Evolutionary conservation across 2,888 invertebrate genomes (phyloP), one percentile per base, ranked within the genome.

Genomic region (Apomyelois bistriatella): DNA sequence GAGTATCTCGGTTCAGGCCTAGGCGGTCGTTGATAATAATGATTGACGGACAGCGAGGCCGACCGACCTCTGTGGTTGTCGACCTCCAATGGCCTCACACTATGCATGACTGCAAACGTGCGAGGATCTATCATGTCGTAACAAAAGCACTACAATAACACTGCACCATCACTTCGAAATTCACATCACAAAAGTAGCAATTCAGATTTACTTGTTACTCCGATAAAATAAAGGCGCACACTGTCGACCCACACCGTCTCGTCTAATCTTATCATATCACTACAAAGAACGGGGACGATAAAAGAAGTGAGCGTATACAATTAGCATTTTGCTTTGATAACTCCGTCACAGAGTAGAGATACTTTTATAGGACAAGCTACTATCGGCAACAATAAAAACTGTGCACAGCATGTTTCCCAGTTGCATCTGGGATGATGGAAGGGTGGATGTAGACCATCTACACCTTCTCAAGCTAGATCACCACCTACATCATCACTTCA

Each of bases 251-350:
- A 79, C 85, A 87, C 86, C 86, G 88, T 85, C 72, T 71, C n/a
- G 59, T 72, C 59, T 82, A 80, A 87, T 86, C 87, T 88, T 86
- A 88, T 88, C 88, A 66, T 65, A 88, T 88, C 88, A 66, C 65
- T 55, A 56, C 62, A 73, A 78, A 80, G 79, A 84, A 80, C 74
- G 72, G 65, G 74, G 67, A 70, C 75, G 85, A 85, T 85, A 87
- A 86, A 76, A 79, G 73, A 76, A 75, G 76, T 75, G 72, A 76
- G 69, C 80, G 74, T 71, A 68, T 74, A 79, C 83, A 87, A 86
- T 86, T 86, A 88, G 74, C 82, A 72, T 64, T 69, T 62, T 63
- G 60, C 64, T n/a, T n/a, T 76, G 82, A 82, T 86, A 86, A 82
- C 66, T 75, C 55, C 63, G 68, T 22, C 73, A 63, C 66, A 65